A percentile compares a stretch with the other conserved stretches of the same genome.
Evolutionary conservation across 2,888 invertebrate species (phyloP).

Genomic region (Euzophera pinguis): DNA sequence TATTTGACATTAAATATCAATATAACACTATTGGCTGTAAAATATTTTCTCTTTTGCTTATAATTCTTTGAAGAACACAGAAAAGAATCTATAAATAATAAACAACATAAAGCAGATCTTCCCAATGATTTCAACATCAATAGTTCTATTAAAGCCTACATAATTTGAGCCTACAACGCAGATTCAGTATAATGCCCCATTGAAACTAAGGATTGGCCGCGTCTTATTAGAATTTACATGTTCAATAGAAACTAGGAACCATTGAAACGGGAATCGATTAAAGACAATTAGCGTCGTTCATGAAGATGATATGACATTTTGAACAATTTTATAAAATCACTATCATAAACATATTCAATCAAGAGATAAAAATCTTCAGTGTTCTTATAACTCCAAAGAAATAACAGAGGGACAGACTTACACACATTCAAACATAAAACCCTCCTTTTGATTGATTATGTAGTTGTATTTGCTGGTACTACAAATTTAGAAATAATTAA

Average conservation of each 20-base stretch:
- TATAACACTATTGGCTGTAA: no score
- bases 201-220: slow-evolving; percentile 44
- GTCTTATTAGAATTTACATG: slow-evolving; percentile 60
- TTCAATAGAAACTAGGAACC: slow-evolving; percentile 54
- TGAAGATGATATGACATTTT: not conserved
- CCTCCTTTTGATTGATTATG: no score
- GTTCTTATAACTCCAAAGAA: no score
- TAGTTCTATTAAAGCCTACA: slow-evolving; percentile 3
- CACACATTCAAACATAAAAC: no score
- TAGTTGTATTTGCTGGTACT: no score
- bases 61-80: not conserved
- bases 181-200: slow-evolving; percentile 57
- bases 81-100: not conserved
- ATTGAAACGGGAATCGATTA: slow-evolving; percentile 65
- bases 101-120: not conserved
- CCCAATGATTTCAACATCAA: slow-evolving; percentile 6
- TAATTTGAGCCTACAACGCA: slow-evolving; percentile 37
- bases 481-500: not conserved
- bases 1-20: no score
- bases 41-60: no score
- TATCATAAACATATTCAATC: not conserved
- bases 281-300: slow-evolving; percentile 48
- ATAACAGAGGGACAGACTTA: no score
- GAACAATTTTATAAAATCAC: not conserved
- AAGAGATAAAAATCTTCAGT: no score